These are phyloP conservation scores for Cyclargus thomasi DNA, from an alignment of 1,140 invertebrate genomes.

Conservation along the genomic window DNA sequence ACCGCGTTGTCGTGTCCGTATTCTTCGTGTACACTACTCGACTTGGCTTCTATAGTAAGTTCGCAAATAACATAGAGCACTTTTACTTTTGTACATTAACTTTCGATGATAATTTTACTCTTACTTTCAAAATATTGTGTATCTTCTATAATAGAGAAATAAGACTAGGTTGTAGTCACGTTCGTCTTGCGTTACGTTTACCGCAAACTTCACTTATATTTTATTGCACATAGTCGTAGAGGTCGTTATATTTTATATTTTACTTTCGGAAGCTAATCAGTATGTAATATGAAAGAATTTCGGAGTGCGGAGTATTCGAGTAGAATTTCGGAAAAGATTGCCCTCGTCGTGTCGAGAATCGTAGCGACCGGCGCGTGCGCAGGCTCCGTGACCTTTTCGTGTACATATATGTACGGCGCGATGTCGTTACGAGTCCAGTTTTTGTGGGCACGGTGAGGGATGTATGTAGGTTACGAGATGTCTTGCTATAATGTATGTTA, in stretches of 20 bases:
- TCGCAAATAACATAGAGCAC: slow-evolving; percentile 53
- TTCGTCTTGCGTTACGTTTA: slow-evolving; percentile 60
- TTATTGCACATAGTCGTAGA: slow-evolving; percentile 66
- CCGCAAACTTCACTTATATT: slow-evolving; percentile 66
- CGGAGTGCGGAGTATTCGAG: slow-evolving; percentile 53
- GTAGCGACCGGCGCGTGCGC: slow-evolving; percentile 31
- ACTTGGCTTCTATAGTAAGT: slow-evolving; percentile 64
- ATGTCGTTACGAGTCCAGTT: slow-evolving; percentile 30
- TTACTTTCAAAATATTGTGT: slow-evolving; percentile 55
- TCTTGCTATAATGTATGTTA: slow-evolving; percentile 63
- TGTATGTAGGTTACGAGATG: slow-evolving; percentile 46
- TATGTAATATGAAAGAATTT: slow-evolving; percentile 62
- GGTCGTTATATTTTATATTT: slow-evolving; percentile 51
- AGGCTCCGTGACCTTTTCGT: slow-evolving; percentile 28
- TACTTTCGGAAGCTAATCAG: slow-evolving; percentile 63
- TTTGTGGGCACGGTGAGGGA: slow-evolving; percentile 38
- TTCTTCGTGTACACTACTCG: slow-evolving; percentile 61
- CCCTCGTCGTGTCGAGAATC: slow-evolving; percentile 35
- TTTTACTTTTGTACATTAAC: slow-evolving; percentile 57
- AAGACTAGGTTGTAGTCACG: slow-evolving; percentile 68
- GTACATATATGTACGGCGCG: slow-evolving; percentile 32
- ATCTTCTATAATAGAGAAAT: slow-evolving; percentile 65
- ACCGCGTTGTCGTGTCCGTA: slow-evolving; percentile 59
- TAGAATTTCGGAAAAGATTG: slow-evolving; percentile 35
- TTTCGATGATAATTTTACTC: slow-evolving; percentile 47